Evolutionary conservation across 2,797 vertebrate genomes (phyloP).

Genomic region (Acrossocheilus fasciatus): DNA sequence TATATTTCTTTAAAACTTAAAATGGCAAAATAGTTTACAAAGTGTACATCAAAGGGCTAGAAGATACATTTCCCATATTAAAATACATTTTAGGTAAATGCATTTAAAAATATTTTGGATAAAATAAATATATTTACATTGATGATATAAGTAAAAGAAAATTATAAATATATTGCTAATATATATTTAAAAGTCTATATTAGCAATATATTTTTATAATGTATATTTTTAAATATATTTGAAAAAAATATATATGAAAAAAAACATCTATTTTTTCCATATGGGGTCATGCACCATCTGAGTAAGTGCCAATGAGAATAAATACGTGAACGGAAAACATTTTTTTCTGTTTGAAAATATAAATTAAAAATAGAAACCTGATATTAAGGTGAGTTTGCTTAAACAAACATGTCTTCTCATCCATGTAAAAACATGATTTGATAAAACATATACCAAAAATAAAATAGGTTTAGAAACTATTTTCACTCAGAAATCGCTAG

Average conservation of each 20-base stretch:
- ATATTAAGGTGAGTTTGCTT: neutral
- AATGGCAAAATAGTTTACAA: neutral
- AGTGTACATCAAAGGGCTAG: no score
- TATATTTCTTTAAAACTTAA: neutral
- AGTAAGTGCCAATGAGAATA: neutral
- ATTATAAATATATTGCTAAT: no score
- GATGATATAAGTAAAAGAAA: no score
- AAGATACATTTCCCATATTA: neutral
- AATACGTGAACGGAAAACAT: no score
- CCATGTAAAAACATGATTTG: neutral
- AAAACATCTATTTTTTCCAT: neutral
- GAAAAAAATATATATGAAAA: neutral
- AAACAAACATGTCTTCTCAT: neutral
- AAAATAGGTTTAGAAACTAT: no score
- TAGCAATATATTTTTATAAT: neutral
- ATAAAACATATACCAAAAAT: neutral
- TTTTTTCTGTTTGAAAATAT: neutral
- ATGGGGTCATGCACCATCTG: neutral
- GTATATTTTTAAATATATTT: neutral
- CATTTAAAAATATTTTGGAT: neutral
- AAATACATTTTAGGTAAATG: neutral
- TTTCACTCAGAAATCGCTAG: neutral
- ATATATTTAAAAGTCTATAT: neutral
- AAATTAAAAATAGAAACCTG: neutral
- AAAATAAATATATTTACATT: neutral